Evolutionary conservation across 2,797 vertebrate species (phyloP), one percentile per base, ranked within the genome.

Genomic region (Chlorospingus semifuscus): DNA sequence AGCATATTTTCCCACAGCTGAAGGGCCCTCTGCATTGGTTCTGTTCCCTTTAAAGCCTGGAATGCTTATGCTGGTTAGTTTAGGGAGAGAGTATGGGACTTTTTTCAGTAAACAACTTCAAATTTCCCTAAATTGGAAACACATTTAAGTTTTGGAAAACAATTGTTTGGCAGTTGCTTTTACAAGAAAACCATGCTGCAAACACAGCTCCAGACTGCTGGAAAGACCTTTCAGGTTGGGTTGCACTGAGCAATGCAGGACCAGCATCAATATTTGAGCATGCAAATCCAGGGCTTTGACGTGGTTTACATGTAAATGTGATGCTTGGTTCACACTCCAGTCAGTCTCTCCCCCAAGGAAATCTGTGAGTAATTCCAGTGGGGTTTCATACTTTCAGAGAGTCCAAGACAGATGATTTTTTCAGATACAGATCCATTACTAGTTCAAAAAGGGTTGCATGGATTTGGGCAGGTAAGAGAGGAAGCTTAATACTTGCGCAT

Each of bases 81-180:
- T 32, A 10, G 16, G 11, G 14, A 57, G 12, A 57, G 34, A 24
- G 5, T 2, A 41, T 14, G 32, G 14, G 11, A 4, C 32, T 9
- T 39, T 37, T 76, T 36, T 61, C 30, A 79, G 27, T 71, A 60
- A 95, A 55, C 56, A 92, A 94, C 30, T 92, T 92, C 61, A 68
- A 17, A 76, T 90, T 87, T 94, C 55, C 42, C n/a, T 63, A 69
- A 95, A 96, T 89, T 65, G 55, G 91, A 93, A 96, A 89, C 87
- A 92, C 78, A 83, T 90, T 92, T 61, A 64, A 55, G 29, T 81
- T 93, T 74, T 70, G 69, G 61, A 78, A 95, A 96, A 87, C 75
- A 84, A 63, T 79, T 90, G 57, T 87, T 91, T 85, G 79, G 76
- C 69, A 30, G 36, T 63, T 80, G 47, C 64, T 87, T 93, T 90